Evolutionary conservation across 1,140 invertebrate genomes (phyloP), one percentile per base, ranked within the genome.

Genomic region (Tigriopus japonicus): DNA sequence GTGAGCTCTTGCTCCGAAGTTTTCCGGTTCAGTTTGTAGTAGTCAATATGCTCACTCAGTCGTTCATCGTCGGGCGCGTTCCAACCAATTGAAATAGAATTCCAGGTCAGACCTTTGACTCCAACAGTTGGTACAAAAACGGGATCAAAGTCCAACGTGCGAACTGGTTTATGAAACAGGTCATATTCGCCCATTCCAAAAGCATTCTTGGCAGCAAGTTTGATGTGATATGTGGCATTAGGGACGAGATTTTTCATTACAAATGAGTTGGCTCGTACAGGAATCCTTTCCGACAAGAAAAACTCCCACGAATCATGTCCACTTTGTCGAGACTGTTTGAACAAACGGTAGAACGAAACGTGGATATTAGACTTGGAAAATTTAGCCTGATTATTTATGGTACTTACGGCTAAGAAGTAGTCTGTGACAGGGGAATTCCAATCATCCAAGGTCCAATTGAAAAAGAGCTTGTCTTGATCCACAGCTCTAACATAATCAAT

Each of bases 381-480:
- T 9, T 35, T 35, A 5, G 9, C 28, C 9, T 9, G 3, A 9
- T 35, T 35, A 9, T 35, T 35, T 35, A 9, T 35, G 3, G n/a
- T 24, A 63, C 40, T 59, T 64, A 69, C 67, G 66, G 79, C 77
- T 9, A 86, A 73, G 49, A 75, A 75, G 67, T 85, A 87, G 19
- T 75, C 71, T 61, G 75, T 72, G 19, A 85, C 76, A 0, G 80
- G 79, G 49, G 79, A 78, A 68, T 88, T 87, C 62, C 83, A 84
- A 62, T 84, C 77, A 56, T 81, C 78, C 0, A 86, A 72, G 0
- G 85, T 87, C 85, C 85, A 89, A 69, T 87, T 87, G 0, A 87
- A 66, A 68, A 78, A 89, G 52, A 89, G 80, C 69, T 81, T 80
- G 13, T 76, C 75, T 13, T 78, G 77, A 23, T 82, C 84, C 6